A percentile compares a stretch with the other conserved stretches of the same genome.
Conservation (phyloP, 1,140 invertebrate genomes). For the Orius laevigatus region DNA sequence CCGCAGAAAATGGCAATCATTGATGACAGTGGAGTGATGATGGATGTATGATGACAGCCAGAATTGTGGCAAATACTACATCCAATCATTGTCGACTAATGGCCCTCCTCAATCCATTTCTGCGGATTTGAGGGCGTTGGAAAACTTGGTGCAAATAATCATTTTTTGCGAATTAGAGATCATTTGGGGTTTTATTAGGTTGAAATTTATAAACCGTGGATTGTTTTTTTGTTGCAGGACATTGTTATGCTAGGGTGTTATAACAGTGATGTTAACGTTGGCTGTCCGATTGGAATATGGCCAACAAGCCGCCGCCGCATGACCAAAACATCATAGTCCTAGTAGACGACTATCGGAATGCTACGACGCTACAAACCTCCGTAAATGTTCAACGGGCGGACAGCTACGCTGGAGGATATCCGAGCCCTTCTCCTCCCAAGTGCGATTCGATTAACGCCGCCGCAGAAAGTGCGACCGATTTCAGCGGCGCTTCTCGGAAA, state of each 20-base stretch:
- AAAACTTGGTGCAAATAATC: background rate
- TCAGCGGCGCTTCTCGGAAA: background rate
- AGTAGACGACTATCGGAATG: conserved; percentile 12
- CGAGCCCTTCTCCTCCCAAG: background rate
- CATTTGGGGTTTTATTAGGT: background rate
- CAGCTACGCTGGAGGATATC: conserved; percentile 10
- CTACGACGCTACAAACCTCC: conserved; percentile 12
- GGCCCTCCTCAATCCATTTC: too few species aligned
- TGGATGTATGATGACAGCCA: too few species aligned
- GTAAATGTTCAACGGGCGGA: conserved; percentile 4
- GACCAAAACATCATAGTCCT: conserved; percentile 18
- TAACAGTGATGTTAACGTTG: conserved; percentile 17
- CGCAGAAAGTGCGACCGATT: conserved; percentile 26
- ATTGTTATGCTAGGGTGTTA: conserved; percentile 16
- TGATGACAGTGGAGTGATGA: too few species aligned
- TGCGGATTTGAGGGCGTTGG: background rate
- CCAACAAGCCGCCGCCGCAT: conserved; percentile 16
- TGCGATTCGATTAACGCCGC: conserved; percentile 23
- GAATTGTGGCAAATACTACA: too few species aligned
- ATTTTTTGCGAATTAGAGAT: background rate
- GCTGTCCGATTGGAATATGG: conserved; percentile 15
- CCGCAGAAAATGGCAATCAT: too few species aligned
- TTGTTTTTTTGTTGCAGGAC: conserved; percentile 10
- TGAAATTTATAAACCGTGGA: background rate
- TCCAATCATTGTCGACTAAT: too few species aligned